Evolutionary conservation across 1,140 invertebrate genomes (phyloP).

Genomic region (Chymomyza costata): DNA sequence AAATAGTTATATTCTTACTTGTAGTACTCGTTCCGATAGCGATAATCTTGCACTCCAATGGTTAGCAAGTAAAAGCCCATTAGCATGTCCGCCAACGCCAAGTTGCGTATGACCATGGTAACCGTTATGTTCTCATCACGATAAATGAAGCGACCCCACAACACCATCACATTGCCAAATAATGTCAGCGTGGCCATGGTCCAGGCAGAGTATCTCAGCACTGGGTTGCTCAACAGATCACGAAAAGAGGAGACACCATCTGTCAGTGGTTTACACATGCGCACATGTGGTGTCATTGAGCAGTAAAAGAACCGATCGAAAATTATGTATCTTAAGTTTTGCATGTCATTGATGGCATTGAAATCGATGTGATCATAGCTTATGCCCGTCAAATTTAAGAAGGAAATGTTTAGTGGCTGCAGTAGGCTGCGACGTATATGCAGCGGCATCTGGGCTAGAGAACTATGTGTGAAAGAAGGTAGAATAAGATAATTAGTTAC

Average conservation of each 20-base stretch:
- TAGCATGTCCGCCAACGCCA: constrained; percentile 86
- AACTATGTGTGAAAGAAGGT: constrained; percentile 24
- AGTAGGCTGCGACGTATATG: constrained; percentile 44
- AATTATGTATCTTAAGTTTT: constrained; percentile 78
- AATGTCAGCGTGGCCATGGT: constrained; percentile 82
- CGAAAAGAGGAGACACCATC: constrained; percentile 84
- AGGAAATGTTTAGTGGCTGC: constrained; percentile 54
- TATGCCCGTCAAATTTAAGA: constrained; percentile 78
- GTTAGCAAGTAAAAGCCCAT: constrained; percentile 87
- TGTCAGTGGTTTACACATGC: constrained; percentile 80
- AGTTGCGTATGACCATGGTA: constrained; percentile 82
- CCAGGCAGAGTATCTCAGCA: constrained; percentile 83
- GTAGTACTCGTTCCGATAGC: constrained; percentile 81
- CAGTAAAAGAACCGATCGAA: constrained; percentile 86
- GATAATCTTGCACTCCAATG: constrained; percentile 82
- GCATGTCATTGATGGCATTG: constrained; percentile 76
- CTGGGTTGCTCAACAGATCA: constrained; percentile 80
- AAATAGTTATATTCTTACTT: too few species aligned
- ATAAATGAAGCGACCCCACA: constrained; percentile 81
- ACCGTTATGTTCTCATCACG: constrained; percentile 79
- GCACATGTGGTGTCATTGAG: constrained; percentile 79
- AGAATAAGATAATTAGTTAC: constrained; percentile 8
- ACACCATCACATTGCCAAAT: constrained; percentile 81
- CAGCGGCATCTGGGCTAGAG: constrained; percentile 53
- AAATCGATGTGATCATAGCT: constrained; percentile 77